Evolutionary conservation across 2,113 vertebrate genomes (phyloP), one percentile per base, ranked within the genome.

Genomic region (Delphinapterus leucas): DNA sequence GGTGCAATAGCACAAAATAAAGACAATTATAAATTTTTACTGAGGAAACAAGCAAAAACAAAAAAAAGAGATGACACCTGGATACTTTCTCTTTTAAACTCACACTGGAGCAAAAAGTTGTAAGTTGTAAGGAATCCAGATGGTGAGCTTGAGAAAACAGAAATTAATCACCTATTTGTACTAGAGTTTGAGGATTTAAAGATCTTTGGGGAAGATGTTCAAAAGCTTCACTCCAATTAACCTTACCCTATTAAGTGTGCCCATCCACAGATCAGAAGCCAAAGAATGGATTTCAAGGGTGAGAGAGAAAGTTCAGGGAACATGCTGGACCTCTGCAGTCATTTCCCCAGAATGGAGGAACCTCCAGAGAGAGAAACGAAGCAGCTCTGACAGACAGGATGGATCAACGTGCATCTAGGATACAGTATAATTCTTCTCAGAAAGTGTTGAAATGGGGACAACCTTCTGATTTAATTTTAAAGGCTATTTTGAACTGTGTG

Each of bases 121-220:
- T 85, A 95, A 87, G 23, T 94, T 94, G 65, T 85, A 96, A 97
- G 18, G 53, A 20, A 68, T 96, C 74, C 97, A 97, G 90, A 94
- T 93, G 92, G 88, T 97, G 31, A 90, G 41, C 79, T 83, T 4
- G 23, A 93, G 47, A 95, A 97, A 67, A 90, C 47, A 95, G 74
- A 96, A 97, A 85, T 96, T 70, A 97, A 93, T 97, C 89, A 96
- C 28, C 83, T 90, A 84, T 96, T 96, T 92, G 60, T 71, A 95
- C 47, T 95, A 82, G 6, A 70, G 76, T 85, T 44, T 44, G 71
- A 97, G 21, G 41, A 96, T 96, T 90, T 97, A 88, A 92, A 85
- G 71, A 88, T 96, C 81, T 96, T 94, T 94, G 81, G 65, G 81
- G 81, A 97, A 95, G 96, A 81, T 91, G 28, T 81, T 97, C 60